Percentiles rank a stretch among this genome's conserved stretches.
Evolutionary conservation across 1,140 invertebrate genomes (phyloP).

Genomic region (Monochamus saltuarius): DNA sequence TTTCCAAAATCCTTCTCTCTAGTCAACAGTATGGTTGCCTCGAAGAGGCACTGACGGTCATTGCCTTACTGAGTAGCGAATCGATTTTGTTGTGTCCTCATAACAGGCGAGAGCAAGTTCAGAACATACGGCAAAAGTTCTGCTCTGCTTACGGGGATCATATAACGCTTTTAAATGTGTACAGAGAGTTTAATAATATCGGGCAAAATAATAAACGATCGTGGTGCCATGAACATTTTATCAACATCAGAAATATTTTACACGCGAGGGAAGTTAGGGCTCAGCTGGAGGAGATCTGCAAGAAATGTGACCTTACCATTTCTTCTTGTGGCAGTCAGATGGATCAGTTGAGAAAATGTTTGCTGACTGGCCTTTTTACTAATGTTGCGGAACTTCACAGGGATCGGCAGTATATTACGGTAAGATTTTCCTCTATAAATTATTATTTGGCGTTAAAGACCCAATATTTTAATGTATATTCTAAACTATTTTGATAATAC

Average conservation of each 20-base stretch:
- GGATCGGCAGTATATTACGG: slow-evolving; percentile 72
- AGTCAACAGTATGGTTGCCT: slow-evolving; percentile 78
- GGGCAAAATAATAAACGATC: slow-evolving; percentile 71
- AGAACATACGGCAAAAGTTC: slow-evolving; percentile 76
- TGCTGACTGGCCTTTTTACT: slow-evolving; percentile 81
- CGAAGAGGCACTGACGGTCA: slow-evolving; percentile 74
- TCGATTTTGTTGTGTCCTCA: slow-evolving; percentile 61
- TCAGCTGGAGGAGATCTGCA: slow-evolving; percentile 80
- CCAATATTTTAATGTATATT: too few species aligned
- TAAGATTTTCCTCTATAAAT: slow-evolving; percentile 53
- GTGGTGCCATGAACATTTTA: slow-evolving; percentile 90
- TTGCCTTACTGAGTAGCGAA: slow-evolving; percentile 61
- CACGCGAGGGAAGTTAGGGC: slow-evolving; percentile 80
- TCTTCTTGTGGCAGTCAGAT: slow-evolving; percentile 74
- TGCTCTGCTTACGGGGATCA: slow-evolving; percentile 87
- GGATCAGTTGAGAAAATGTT: slow-evolving; percentile 74
- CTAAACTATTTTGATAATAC: too few species aligned
- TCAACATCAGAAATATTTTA: slow-evolving; percentile 82
- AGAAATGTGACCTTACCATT: slow-evolving; percentile 62
- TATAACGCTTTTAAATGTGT: slow-evolving; percentile 89
- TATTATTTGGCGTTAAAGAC: too few species aligned
- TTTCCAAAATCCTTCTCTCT: slow-evolving; percentile 79
- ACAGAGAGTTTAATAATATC: slow-evolving; percentile 65
- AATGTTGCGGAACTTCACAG: slow-evolving; percentile 85
- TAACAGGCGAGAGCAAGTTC: slow-evolving; percentile 67